Base-by-base conservation (phyloP, 2,888 invertebrate species). In the Rhynchonema sp. region DNA sequence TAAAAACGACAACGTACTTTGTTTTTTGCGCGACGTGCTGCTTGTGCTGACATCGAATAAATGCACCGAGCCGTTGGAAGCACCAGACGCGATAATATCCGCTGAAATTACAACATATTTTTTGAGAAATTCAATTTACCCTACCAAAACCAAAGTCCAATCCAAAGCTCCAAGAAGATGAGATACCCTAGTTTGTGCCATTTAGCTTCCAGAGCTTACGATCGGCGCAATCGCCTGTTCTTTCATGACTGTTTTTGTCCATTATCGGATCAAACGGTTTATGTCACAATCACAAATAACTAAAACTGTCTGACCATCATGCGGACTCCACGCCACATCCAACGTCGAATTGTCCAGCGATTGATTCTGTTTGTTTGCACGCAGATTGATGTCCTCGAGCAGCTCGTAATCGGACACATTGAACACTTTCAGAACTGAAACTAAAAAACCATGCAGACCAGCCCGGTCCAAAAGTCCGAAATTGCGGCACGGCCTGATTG, bases 361-460 rank as follows among this genome's bases (percentile, higher is more conserved):
- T 2, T 26, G 27, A 26, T 3, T 54, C 3, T 13, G 49, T n/a
- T n/a, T 6, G n/a, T 23, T 49, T n/a, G 49, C 9, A 6, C 91
- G 80, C 67, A 94, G 80, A 76, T 92, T 94, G 69, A 85, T 84
- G 30, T 84, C 82, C 76, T 94, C 92, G 20, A 29, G 13, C 25
- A 58, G 49, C 1, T 17, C 30, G 25, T 46, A n/a, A 26, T 29
- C 58, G 25, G 30, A 29, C 1, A 62, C 27, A 3, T 26, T 29
- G 53, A 56, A 62, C 9, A 62, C 28, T 53, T 62, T 60, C 38
- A 62, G 54, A n/a, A 62, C 62, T 62, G 46, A 30, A 61, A 46
- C 20, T 20, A n/a, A 23, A 49, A 23, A n/a, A n/a, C n/a, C n/a
- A n/a, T n/a, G n/a, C n/a, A n/a, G n/a, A n/a, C n/a, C n/a, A n/a